phyloP scores from a whole-genome alignment of 2,888 invertebrate genomes.

The Melieria crassipennis region DNA sequence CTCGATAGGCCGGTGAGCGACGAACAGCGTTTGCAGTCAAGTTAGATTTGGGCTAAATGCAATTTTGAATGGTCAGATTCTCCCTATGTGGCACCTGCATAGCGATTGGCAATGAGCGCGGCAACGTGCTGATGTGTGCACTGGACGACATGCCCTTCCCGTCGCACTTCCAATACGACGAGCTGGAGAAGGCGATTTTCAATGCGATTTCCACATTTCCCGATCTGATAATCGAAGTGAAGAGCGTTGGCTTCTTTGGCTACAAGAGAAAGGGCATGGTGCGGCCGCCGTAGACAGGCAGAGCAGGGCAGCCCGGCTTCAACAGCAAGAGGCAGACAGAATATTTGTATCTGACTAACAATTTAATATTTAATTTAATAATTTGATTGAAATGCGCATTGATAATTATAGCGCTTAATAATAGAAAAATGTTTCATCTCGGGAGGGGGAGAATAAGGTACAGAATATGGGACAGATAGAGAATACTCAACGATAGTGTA shows the following conservation, averaged over 20 bases:
- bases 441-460: neutral
- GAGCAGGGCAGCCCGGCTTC: neutral
- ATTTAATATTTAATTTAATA: too few relatives aligned
- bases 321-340: too few relatives aligned
- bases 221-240: constrained; percentile 71
- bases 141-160: constrained; percentile 80
- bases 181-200: constrained; percentile 74
- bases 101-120: constrained; percentile 76
- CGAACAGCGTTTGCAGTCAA: neutral
- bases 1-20: constrained; percentile 51
- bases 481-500: neutral
- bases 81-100: constrained; percentile 75
- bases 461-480: constrained; percentile 1
- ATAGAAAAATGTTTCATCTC: neutral
- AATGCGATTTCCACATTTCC: constrained; percentile 74
- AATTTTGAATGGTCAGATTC: constrained; percentile 65
- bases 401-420: constrained; percentile 8
- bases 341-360: too few relatives aligned
- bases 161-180: constrained; percentile 74
- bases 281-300: neutral
- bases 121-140: constrained; percentile 74
- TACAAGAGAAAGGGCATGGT: constrained; percentile 47
- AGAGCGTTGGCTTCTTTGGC: constrained; percentile 67
- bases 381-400: neutral
- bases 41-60: constrained; percentile 5